These are phyloP conservation scores for Heliangelus exortis DNA, from an alignment of 2,797 vertebrate genomes.

Conservation along the genomic window DNA sequence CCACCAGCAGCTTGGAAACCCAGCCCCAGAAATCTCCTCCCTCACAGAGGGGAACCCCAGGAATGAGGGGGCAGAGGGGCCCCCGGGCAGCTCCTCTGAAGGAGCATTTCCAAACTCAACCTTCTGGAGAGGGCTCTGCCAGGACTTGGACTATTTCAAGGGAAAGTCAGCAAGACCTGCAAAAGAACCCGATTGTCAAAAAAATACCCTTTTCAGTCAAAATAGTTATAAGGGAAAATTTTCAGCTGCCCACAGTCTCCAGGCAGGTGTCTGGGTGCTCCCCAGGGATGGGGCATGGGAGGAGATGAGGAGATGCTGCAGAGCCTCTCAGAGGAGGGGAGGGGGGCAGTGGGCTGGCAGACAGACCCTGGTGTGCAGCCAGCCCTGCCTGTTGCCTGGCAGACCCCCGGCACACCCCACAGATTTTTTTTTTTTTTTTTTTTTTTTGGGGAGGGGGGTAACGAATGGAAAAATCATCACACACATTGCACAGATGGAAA, in stretches of 20 bases:
- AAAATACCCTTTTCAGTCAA: background rate
- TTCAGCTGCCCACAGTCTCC: background rate
- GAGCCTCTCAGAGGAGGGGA: background rate
- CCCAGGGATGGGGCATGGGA: accelerated
- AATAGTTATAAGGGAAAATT: background rate
- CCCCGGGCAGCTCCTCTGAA: background rate
- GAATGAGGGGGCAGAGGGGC: background rate
- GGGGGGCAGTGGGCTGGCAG: background rate
- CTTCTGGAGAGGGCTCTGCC: background rate
- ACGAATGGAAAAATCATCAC: slow-evolving; percentile 67
- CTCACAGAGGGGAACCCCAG: accelerated
- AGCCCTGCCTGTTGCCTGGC: background rate
- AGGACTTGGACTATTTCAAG: background rate
- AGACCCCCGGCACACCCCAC: background rate
- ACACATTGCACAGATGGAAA: slow-evolving; percentile 72
- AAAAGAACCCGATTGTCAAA: background rate
- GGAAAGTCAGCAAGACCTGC: background rate
- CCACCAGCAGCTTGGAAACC: accelerated
- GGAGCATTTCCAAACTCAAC: background rate
- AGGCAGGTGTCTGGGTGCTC: background rate
- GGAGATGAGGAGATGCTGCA: background rate
- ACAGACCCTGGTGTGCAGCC: background rate
- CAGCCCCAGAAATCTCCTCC: accelerated
- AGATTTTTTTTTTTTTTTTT: too few species aligned
- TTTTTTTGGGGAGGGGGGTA: background rate